Base-by-base conservation (phyloP, 2,888 invertebrate species). In the Eueremaeus valkanovi region DNA sequence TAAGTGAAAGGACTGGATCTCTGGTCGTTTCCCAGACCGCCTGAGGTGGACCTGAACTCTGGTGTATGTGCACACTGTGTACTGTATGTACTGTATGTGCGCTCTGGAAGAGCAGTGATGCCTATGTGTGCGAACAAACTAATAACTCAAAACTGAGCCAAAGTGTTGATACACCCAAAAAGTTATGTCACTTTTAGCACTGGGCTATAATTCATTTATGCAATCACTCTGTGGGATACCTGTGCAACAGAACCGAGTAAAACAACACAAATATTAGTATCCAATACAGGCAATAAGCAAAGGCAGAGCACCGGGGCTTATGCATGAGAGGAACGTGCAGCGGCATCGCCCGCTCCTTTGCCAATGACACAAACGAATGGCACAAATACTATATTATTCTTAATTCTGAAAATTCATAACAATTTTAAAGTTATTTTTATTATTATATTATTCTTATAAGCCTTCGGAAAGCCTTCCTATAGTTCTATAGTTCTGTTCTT, bases 151-250 rank as follows among this genome's bases (percentile, higher is more conserved):
- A 58, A 29, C 16, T 29, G 16, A 8, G 29, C 58, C 29, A 58
- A 58, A 61, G 55, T 74, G 58, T 74, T 74, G 74, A 74, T 61
- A 58, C 58, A 58, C 74, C 74, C 58, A 74, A 70, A 70, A 74
- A 63, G 61, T 74, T 58, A 42, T 74, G 74, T 74, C 42, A 74
- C 63, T 74, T 74, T 63, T 74, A 74, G 61, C 74, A 63, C 74
- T 63, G n/a, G 73, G 33, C 74, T 42, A 70, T 70, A 70, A 42
- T 70, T 70, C 70, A 70, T 70, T 70, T 70, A 70, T 70, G 70
- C 70, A 70, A 70, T 70, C 27, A 45, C 70, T 16, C 70, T 45
- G 70, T 70, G 11, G 70, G 70, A 70, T 70, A 70, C 42, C 29
- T 70, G 40, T 36, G 70, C 36, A 13, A 31, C 31, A 58, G 29